Conservation (phyloP, 2,113 vertebrate genomes). For the Nesoenas mayeri region DNA sequence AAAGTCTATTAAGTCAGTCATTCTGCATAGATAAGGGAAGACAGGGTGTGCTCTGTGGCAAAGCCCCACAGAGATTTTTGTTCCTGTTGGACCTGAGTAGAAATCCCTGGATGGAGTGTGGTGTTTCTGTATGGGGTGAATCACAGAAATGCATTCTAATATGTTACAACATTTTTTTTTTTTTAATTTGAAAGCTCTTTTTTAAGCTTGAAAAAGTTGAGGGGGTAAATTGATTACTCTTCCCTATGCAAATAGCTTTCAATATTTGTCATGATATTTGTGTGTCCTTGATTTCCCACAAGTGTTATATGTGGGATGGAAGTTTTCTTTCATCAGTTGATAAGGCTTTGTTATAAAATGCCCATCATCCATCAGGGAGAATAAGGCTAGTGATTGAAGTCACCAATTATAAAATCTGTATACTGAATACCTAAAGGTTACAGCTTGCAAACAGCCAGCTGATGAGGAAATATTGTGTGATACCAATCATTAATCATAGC, state of each 20-base stretch:
- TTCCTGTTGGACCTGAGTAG: background rate
- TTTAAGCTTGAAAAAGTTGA: background rate
- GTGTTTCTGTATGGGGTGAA: background rate
- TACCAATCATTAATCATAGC: conserved; percentile 42
- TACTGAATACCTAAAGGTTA: conserved; percentile 22
- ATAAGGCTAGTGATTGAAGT: conserved; percentile 1
- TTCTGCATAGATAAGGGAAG: background rate
- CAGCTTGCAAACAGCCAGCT: conserved; percentile 31
- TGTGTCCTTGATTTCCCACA: background rate
- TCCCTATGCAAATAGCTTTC: background rate
- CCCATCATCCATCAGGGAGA: background rate
- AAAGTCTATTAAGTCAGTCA: background rate
- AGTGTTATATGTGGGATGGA: background rate
- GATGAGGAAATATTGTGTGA: conserved; percentile 31
- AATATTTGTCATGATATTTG: background rate
- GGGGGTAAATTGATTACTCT: background rate
- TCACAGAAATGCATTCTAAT: background rate
- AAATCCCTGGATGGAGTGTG: background rate
- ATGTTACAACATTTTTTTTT: background rate
- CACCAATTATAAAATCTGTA: background rate
- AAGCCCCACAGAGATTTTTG: background rate
- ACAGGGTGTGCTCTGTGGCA: background rate
- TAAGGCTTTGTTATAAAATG: background rate
- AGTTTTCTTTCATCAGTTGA: background rate
- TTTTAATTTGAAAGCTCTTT: background rate